Evolutionary conservation across 2,113 vertebrate genomes (phyloP), one percentile per base, ranked within the genome.

Genomic region (Equus przewalskii): DNA sequence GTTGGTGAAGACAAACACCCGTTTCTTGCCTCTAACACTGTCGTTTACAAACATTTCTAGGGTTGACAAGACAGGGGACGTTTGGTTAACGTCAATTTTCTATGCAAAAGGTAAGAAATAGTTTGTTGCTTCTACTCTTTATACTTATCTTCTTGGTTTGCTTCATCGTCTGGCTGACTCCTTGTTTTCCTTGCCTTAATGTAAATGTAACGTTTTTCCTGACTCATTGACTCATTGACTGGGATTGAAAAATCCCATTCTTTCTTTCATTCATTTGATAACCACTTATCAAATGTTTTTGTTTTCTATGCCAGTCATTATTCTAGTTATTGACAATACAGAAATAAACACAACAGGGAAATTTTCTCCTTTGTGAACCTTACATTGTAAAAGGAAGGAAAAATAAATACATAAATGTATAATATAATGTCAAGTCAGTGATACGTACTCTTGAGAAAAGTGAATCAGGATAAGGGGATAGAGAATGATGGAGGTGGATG

Each of bases 21-120:
- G 30, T 79, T 51, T 60, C 70, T 91, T 72, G 3, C 76, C 67
- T 93, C 22, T 88, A 16, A 36, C 4, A 72, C 9, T 78, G 12
- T 69, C 13, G 78, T 79, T 65, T 88, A 46, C 26, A 87, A 84
- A 67, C 4, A 69, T 56, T 64, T 95, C 49, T 73, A 36, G 36
- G 14, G 2, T 16, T 90, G 16, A 62, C 56, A 28, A 92, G 10
- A n/a, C 46, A 80, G 49, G 7, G 80, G 19, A 88, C 6, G 54
- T 18, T 46, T 58, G 9, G 28, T 81, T 62, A 76, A 88, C 24
- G n/a, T 88, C 28, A 81, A 33, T 6, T 26, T 41, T 86, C 78
- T 78, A 41, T 26, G 33, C 44, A 76, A 56, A 79, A 92, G 14
- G 86, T 83, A n/a, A 76, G 28, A 54, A 70, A 41, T 15, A 51